Evolutionary conservation across 2,888 invertebrate genomes (phyloP), one percentile per base, ranked within the genome.

Genomic region (Thecocarcelia acutangulata): DNA sequence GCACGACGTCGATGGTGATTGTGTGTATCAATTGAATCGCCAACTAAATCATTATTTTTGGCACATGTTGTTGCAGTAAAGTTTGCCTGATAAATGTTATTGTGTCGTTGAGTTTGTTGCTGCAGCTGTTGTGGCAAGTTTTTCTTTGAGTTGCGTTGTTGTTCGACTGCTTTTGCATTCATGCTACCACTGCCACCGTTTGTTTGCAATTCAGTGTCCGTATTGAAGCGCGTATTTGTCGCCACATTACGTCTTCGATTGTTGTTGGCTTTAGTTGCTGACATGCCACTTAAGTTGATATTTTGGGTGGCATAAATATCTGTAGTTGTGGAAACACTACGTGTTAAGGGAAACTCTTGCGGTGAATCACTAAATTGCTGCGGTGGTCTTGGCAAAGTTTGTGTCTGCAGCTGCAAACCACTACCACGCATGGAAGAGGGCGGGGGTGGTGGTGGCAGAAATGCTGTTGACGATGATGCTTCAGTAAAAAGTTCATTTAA

Each of bases 241-340:
- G 88, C 87, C 85, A 87, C 86, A 73, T 87, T 88, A 63, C 87
- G 86, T 19, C 78, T 82, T 74, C 84, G 86, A 61, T 76, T 77
- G 54, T 33, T 61, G 52, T 83, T 77, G 50, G 77, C 70, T 78
- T 80, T 84, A 69, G 56, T 73, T 83, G 79, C 54, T 68, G 66
- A 50, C 68, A 66, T 58, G 52, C 46, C 73, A 48, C 66, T 73
- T 33, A 77, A 59, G 48, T 72, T 61, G 54, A 59, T 59, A 58
- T 84, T 86, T 76, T 79, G 83, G 69, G 83, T 84, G 21, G 86
- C 85, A 64, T 86, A 90, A 64, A 91, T 89, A 42, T 91, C 91
- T 6, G 91, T 91, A 46, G 90, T 87, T 21, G 91, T 91, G 54
- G 91, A 91, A 17, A 91, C 88, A 80, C 90, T 90, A 17, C 91